A percentile compares a stretch with the other conserved stretches of the same genome.
phyloP scores from a whole-genome alignment of 2,888 invertebrate species.

The Aquatica leii region DNA sequence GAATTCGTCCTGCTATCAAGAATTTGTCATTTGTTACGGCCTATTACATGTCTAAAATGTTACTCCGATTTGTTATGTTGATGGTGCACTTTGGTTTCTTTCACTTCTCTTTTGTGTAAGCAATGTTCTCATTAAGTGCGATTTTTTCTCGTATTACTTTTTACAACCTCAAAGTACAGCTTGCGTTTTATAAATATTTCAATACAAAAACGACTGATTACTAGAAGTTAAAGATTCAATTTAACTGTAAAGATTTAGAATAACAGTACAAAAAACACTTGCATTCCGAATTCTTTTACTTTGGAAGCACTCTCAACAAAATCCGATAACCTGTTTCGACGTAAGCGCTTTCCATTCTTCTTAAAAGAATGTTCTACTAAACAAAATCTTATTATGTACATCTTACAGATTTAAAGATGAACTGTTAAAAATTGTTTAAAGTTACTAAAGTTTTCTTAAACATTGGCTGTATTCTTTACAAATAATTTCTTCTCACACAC shows the following conservation, averaged over 20 bases:
- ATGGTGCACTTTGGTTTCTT: constrained; percentile 27
- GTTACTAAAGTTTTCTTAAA: background rate
- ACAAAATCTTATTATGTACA: constrained; percentile 15
- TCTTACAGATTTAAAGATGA: background rate
- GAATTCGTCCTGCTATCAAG: constrained; percentile 51
- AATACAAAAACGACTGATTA: background rate
- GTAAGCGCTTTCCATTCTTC: constrained; percentile 21
- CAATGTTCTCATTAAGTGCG: constrained; percentile 18
- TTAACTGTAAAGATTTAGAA: constrained; percentile 1
- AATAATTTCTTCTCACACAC: too few species aligned
- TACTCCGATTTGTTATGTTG: constrained; percentile 32
- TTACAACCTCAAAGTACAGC: background rate
- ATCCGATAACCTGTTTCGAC: constrained; percentile 27
- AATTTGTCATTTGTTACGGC: constrained; percentile 47
- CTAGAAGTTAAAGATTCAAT: background rate
- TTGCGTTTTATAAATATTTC: background rate
- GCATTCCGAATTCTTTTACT: constrained; percentile 12
- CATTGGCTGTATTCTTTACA: too few species aligned
- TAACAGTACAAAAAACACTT: constrained; percentile 2
- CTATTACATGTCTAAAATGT: constrained; percentile 40
- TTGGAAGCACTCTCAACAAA: constrained; percentile 19
- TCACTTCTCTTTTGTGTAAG: constrained; percentile 22
- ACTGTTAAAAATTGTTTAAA: constrained; percentile 3
- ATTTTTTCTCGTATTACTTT: constrained; percentile 17
- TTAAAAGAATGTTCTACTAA: constrained; percentile 16